Conservation (phyloP, 2,797 vertebrate genomes). For the Cryptoblepharus egeriae region DNA sequence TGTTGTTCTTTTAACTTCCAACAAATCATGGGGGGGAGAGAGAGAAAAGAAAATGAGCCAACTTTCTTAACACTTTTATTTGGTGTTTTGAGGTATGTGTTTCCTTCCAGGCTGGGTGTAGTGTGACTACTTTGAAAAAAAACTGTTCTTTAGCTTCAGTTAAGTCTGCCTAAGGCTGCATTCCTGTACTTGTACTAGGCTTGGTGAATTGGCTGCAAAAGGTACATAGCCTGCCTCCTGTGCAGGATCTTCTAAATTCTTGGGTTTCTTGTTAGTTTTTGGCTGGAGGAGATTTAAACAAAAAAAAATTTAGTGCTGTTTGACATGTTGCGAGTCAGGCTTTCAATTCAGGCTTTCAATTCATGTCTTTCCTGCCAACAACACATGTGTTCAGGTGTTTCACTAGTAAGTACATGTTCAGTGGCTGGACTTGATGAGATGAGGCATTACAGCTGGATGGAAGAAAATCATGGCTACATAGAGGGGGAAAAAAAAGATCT, state of each 20-base stretch:
- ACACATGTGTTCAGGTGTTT: neutral
- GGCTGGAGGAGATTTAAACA: neutral
- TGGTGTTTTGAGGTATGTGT: neutral
- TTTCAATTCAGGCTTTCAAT: neutral
- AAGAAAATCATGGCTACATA: neutral
- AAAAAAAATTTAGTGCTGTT: neutral
- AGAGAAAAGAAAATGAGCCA: slow-evolving; percentile 6
- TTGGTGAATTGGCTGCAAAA: slow-evolving; percentile 39
- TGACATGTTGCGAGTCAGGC: neutral
- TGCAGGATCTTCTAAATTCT: neutral
- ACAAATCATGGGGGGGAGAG: neutral
- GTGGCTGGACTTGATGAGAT: neutral
- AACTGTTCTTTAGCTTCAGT: slow-evolving; percentile 46
- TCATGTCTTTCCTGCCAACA: neutral
- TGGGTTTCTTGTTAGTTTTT: slow-evolving; percentile 18
- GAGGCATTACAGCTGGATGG: neutral
- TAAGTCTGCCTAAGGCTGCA: slow-evolving; percentile 48
- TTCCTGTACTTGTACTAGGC: slow-evolving; percentile 37
- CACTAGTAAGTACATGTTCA: neutral
- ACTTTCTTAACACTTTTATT: slow-evolving; percentile 24
- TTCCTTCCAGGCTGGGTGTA: slow-evolving; percentile 29
- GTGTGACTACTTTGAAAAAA: slow-evolving; percentile 24
- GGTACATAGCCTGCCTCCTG: slow-evolving; percentile 31
- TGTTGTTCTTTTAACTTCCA: neutral
- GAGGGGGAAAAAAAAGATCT: neutral